Conservation (phyloP, 2,113 vertebrate species). For the Pitta sordida region DNA sequence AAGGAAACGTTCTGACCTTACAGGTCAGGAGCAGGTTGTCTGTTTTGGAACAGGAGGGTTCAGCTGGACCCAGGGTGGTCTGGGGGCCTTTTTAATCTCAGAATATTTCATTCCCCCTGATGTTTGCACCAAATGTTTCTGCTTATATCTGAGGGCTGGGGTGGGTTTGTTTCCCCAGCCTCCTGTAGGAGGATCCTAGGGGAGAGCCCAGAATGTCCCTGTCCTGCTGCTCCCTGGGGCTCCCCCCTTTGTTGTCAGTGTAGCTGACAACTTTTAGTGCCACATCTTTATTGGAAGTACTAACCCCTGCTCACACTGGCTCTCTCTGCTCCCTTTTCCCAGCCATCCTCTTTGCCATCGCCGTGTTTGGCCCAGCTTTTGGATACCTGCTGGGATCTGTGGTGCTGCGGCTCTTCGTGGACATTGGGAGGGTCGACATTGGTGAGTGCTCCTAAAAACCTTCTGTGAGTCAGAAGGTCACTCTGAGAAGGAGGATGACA, state of each 20-base stretch:
- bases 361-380: slow-evolving; percentile 90
- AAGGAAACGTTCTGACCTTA: neutral
- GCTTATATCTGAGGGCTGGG: neutral
- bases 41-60: neutral
- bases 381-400: slow-evolving; percentile 89
- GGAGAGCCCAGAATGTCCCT: neutral
- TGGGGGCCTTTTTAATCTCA: neutral
- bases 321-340: neutral
- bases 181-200: neutral
- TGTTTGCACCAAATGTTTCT: neutral
- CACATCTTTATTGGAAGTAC: neutral
- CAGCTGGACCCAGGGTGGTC: neutral
- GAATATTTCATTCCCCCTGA: neutral
- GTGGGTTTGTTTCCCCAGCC: neutral
- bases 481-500: neutral
- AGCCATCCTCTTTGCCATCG: slow-evolving; percentile 92
- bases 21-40: neutral
- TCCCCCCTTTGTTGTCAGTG: accelerated
- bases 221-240: neutral
- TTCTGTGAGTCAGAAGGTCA: neutral
- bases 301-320: neutral
- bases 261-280: neutral
- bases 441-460: slow-evolving; percentile 69
- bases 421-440: slow-evolving; percentile 75
- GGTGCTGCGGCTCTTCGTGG: slow-evolving; percentile 88